These are phyloP conservation scores for Grus americana DNA, from an alignment of 2,113 vertebrate genomes.

Conservation along the genomic window DNA sequence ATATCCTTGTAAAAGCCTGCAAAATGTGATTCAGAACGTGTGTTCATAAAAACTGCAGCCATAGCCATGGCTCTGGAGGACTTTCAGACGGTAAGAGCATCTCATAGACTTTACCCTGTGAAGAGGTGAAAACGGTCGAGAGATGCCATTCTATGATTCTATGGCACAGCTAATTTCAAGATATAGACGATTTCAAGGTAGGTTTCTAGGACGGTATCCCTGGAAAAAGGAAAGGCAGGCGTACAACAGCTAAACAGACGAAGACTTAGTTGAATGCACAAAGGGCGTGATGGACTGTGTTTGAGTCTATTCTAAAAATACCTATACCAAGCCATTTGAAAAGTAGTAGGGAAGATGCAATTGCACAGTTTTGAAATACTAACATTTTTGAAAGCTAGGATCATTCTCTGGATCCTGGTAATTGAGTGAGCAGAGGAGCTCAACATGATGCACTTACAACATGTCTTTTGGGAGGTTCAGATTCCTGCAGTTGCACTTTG, in stretches of 20 bases:
- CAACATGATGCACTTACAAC: not conserved
- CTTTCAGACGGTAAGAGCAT: not conserved
- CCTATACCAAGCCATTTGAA: not conserved
- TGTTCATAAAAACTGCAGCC: not conserved
- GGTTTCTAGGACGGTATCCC: not conserved
- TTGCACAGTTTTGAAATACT: not conserved
- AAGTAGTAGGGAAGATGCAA: not conserved
- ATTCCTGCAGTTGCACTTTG: not conserved
- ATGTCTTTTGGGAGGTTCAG: not conserved
- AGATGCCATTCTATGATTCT: not conserved
- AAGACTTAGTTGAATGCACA: not conserved
- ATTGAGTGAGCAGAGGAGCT: not conserved
- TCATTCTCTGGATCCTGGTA: not conserved
- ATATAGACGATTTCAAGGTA: not conserved
- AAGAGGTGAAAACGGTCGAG: not conserved
- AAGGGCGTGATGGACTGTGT: accelerated
- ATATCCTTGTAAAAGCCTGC: not conserved
- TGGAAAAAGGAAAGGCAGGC: not conserved
- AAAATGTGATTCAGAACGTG: not conserved
- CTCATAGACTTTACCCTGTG: not conserved
- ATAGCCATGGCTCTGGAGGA: not conserved
- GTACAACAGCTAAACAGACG: not conserved
- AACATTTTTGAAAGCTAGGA: not conserved
- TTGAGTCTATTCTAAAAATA: not conserved
- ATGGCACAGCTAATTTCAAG: not conserved